These are phyloP conservation scores for Paratrypauchen microcephalus DNA, from an alignment of 2,797 vertebrate species.

Conservation along the genomic window DNA sequence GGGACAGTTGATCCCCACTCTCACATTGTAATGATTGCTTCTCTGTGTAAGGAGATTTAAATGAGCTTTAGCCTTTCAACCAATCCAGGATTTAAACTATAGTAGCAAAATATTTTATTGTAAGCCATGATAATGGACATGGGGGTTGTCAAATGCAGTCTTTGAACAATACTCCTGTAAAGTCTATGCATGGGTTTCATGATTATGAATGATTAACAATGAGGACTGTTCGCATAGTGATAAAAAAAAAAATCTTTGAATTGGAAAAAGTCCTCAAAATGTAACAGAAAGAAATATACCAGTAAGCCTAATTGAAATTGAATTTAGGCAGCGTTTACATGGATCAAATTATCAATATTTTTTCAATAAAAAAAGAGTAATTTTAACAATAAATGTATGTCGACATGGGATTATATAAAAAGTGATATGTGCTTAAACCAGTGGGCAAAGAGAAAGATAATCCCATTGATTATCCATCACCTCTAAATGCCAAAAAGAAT, in stretches of 20 bases:
- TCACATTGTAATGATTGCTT: slow-evolving; percentile 70
- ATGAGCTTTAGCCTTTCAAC: slow-evolving; percentile 48
- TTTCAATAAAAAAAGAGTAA: neutral
- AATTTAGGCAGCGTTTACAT: neutral
- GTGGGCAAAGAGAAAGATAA: slow-evolving; percentile 48
- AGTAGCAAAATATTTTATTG: slow-evolving; percentile 16
- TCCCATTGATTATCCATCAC: slow-evolving; percentile 56
- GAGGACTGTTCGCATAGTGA: too few relatives aligned
- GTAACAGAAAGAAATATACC: neutral
- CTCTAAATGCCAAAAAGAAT: slow-evolving; percentile 17
- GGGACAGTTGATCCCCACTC: slow-evolving; percentile 61
- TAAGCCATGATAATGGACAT: slow-evolving; percentile 36
- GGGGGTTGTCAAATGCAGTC: slow-evolving; percentile 17
- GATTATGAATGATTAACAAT: too few relatives aligned
- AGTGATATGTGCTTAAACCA: neutral
- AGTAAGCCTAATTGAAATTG: neutral
- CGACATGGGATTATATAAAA: neutral
- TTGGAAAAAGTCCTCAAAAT: too few relatives aligned
- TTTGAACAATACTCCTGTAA: neutral
- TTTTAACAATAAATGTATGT: slow-evolving; percentile 2
- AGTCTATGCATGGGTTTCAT: neutral
- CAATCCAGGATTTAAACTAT: slow-evolving; percentile 56
- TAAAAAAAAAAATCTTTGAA: too few relatives aligned
- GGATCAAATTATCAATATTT: neutral
- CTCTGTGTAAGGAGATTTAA: slow-evolving; percentile 68